These are phyloP conservation scores for Drosophila macrothrix DNA, from an alignment of 2,888 invertebrate species.

Conservation along the genomic window DNA sequence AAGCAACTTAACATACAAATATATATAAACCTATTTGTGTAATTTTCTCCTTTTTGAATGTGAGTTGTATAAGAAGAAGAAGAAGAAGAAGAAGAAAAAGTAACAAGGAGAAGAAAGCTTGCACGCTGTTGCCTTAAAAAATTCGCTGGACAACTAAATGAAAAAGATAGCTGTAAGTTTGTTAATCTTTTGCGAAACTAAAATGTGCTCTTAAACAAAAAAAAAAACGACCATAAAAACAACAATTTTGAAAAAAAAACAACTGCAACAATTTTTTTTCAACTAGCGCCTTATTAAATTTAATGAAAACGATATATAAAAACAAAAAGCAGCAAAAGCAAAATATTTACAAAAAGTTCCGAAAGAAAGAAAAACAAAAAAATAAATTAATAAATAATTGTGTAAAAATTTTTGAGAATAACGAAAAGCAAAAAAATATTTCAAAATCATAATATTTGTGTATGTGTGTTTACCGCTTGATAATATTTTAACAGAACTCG, in stretches of 20 bases:
- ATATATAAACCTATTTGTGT: constrained; percentile 28
- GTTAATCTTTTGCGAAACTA: constrained; percentile 59
- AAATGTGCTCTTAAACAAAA: constrained; percentile 57
- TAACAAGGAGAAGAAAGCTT: constrained; percentile 28
- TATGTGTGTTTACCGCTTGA: constrained; percentile 68
- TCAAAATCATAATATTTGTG: constrained; percentile 60
- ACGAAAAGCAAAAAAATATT: constrained; percentile 10
- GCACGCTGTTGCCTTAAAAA: constrained; percentile 69
- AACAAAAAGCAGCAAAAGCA: constrained; percentile 3
- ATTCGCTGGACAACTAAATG: constrained; percentile 39
- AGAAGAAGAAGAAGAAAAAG: background rate
- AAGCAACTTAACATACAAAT: constrained; percentile 38
- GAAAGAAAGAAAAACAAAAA: background rate
- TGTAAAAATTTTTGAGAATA: constrained; percentile 16
- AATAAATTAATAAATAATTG: constrained; percentile 6
- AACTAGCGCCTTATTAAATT: constrained; percentile 52
- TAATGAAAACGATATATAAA: constrained; percentile 20
- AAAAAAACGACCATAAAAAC: constrained; percentile 42
- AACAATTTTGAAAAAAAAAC: constrained; percentile 9
- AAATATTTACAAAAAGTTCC: constrained; percentile 45
- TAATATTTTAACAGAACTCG: constrained; percentile 41
- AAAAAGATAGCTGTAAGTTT: constrained; percentile 47
- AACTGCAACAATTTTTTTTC: constrained; percentile 26
- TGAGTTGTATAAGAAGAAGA: constrained; percentile 36
- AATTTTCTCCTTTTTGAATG: constrained; percentile 53